Evolutionary conservation across 2,888 invertebrate genomes (phyloP).

Genomic region (Emmelina monodactyla): DNA sequence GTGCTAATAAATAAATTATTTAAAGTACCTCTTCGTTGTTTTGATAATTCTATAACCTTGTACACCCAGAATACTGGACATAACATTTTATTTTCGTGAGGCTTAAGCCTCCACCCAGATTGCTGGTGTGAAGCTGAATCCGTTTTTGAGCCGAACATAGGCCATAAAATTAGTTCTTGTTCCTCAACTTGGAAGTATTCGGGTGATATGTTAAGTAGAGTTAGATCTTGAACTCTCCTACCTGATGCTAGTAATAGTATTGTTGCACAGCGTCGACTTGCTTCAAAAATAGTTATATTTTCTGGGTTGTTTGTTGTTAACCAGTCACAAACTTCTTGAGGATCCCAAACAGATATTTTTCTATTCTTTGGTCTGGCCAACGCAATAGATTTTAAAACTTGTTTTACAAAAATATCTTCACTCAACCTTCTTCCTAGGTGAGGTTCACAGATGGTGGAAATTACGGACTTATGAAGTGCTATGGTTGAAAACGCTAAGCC

Average conservation of each 20-base stretch:
- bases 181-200: not conserved
- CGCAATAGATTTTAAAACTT: too few relatives aligned
- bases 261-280: slow-evolving; percentile 9
- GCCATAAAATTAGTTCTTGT: not conserved
- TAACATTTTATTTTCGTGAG: not conserved
- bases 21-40: not conserved
- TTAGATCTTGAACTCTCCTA: not conserved
- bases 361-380: slow-evolving; percentile 6
- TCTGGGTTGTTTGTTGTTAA: slow-evolving; percentile 6
- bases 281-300: slow-evolving; percentile 9
- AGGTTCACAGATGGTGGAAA: too few relatives aligned
- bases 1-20: too few relatives aligned
- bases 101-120: not conserved
- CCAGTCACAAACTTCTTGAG: slow-evolving; percentile 7
- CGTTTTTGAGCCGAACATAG: not conserved
- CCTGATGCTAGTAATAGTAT: slow-evolving; percentile 1
- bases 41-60: not conserved
- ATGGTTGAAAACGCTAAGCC: too few relatives aligned
- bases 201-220: not conserved
- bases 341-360: slow-evolving; percentile 14
- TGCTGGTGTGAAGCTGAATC: not conserved
- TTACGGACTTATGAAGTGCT: too few relatives aligned
- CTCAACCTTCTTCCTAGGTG: too few relatives aligned
- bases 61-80: not conserved
- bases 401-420: too few relatives aligned